A percentile compares a stretch with the other conserved stretches of the same genome.
phyloP scores from a whole-genome alignment of 2,888 invertebrate species.

The Pardosa pseudoannulata region DNA sequence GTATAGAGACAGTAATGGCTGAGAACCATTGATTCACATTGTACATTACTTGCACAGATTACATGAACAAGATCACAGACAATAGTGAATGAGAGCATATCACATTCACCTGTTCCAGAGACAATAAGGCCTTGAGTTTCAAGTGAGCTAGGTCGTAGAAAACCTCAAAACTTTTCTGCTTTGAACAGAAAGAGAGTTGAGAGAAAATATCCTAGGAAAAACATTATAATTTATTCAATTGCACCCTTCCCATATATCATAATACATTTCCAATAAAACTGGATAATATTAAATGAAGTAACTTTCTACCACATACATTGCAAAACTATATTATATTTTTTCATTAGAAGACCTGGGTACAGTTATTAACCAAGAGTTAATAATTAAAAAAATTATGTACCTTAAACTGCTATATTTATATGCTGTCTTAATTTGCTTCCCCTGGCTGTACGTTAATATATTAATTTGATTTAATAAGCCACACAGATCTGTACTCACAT shows the following conservation, averaged over 20 bases:
- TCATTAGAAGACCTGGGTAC: neutral
- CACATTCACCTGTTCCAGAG: slow-evolving; percentile 71
- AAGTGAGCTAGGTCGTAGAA: slow-evolving; percentile 64
- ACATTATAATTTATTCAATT: neutral
- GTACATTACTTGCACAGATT: slow-evolving; percentile 64
- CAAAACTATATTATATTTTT: neutral
- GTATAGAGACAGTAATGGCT: neutral
- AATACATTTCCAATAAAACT: neutral
- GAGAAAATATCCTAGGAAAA: neutral
- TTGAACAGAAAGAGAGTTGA: neutral
- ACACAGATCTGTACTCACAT: too few relatives aligned
- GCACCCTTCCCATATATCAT: neutral
- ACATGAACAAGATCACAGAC: slow-evolving; percentile 72
- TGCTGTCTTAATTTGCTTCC: too few relatives aligned
- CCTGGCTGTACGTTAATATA: too few relatives aligned
- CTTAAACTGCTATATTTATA: too few relatives aligned
- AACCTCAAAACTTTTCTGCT: slow-evolving; percentile 8
- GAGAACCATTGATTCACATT: slow-evolving; percentile 31
- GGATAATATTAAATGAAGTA: too few relatives aligned
- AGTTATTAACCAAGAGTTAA: too few relatives aligned
- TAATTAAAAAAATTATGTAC: too few relatives aligned
- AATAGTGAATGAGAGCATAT: slow-evolving; percentile 58
- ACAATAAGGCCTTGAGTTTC: slow-evolving; percentile 72
- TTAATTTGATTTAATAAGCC: too few relatives aligned
- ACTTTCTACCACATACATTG: neutral